A percentile compares a stretch with the other conserved stretches of the same genome.
These are phyloP conservation scores for Cinclus mexicanus DNA, from an alignment of 2,113 vertebrate species.

Conservation along the genomic window DNA sequence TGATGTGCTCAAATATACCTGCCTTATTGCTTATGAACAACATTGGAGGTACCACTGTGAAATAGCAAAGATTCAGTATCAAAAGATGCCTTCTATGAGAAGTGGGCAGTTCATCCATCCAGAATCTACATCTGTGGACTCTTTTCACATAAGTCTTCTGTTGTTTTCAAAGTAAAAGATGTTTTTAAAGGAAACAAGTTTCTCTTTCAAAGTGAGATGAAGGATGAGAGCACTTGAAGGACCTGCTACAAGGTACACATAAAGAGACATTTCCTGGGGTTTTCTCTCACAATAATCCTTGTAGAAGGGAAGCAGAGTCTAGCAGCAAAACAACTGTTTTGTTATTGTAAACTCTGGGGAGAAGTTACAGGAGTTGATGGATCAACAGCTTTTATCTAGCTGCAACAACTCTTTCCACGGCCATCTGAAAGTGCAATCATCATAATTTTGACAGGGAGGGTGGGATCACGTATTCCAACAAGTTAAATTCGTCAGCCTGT, in stretches of 20 bases:
- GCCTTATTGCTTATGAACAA: background rate
- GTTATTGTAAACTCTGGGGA: conserved; percentile 67
- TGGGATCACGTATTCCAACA: conserved; percentile 77
- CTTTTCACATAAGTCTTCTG: conserved; percentile 34
- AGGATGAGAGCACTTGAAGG: conserved; percentile 44
- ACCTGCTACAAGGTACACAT: conserved; percentile 52
- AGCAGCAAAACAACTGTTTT: conserved; percentile 54
- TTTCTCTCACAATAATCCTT: conserved; percentile 59
- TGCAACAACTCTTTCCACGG: conserved; percentile 69
- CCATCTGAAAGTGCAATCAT: conserved; percentile 74
- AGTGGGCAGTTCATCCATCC: background rate
- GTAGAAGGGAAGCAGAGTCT: conserved; percentile 60
- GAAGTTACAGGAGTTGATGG: conserved; percentile 71
- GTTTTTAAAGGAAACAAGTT: conserved; percentile 44
- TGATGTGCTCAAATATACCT: background rate
- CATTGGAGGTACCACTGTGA: background rate
- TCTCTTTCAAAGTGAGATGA: conserved; percentile 52
- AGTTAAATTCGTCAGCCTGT: conserved; percentile 76
- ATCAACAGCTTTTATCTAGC: conserved; percentile 76
- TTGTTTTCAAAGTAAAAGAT: conserved; percentile 64
- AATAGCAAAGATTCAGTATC: conserved; percentile 14
- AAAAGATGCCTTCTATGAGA: conserved; percentile 39
- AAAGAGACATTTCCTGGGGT: conserved; percentile 59
- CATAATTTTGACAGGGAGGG: conserved; percentile 69
- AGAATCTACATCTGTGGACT: conserved; percentile 11